Percentiles rank a stretch among this genome's conserved stretches.
phyloP scores from a whole-genome alignment of 2,113 vertebrate species.

The Macquaria ambigua region DNA sequence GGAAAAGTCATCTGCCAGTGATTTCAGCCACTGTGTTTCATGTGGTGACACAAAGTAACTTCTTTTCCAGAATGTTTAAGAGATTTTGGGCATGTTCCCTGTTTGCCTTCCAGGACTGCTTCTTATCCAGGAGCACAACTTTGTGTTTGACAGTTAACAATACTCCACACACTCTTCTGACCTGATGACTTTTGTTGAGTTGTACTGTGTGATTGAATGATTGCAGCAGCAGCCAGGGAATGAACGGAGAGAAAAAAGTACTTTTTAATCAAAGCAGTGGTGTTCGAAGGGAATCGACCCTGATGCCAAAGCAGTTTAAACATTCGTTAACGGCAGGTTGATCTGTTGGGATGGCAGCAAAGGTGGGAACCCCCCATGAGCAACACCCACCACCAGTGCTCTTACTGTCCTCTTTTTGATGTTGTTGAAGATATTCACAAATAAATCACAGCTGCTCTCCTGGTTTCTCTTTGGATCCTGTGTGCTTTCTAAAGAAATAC shows the following conservation, averaged over 20 bases:
- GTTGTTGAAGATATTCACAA: constrained; percentile 65
- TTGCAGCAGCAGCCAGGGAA: not conserved
- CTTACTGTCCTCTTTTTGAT: constrained; percentile 70
- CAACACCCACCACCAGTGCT: constrained; percentile 74
- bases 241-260: constrained; percentile 12
- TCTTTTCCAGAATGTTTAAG: constrained; percentile 16
- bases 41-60: constrained; percentile 25
- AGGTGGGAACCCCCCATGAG: constrained; percentile 16
- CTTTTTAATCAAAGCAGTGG: constrained; percentile 19
- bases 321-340: not conserved
- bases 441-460: constrained; percentile 73
- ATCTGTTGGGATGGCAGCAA: constrained; percentile 27
- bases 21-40: constrained; percentile 14
- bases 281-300: not conserved
- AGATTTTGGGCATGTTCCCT: constrained; percentile 16
- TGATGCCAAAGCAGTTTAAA: constrained; percentile 26
- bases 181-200: not conserved
- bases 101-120: constrained; percentile 26
- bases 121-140: constrained; percentile 4
- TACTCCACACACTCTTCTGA: not conserved
- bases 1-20: constrained; percentile 21
- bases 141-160: constrained; percentile 11
- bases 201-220: not conserved
- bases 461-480: constrained; percentile 5
- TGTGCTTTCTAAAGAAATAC: not conserved